phyloP scores from a whole-genome alignment of 2,113 vertebrate species.

The Ciconia maguari region DNA sequence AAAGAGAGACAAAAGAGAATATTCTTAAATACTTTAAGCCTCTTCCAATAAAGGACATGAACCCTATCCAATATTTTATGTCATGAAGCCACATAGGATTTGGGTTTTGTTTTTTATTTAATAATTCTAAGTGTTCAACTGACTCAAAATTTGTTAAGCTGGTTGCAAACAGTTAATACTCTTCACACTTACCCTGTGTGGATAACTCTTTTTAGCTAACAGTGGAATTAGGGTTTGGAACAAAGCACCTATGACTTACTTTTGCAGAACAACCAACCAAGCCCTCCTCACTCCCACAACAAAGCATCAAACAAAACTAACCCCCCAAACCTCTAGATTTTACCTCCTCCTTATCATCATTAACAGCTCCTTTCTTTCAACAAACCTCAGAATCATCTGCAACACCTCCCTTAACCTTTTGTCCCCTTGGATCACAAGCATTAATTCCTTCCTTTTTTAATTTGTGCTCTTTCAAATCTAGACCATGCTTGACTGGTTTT shows the following conservation, averaged over 20 bases:
- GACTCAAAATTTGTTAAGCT: neutral
- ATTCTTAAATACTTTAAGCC: neutral
- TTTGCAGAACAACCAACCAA: neutral
- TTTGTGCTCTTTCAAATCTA: conserved; percentile 3
- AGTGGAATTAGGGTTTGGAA: neutral
- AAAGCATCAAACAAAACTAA: neutral
- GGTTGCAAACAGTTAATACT: neutral
- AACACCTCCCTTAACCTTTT: neutral
- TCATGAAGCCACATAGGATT: neutral
- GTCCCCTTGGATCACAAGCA: neutral
- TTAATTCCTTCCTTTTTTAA: neutral
- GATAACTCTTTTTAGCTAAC: neutral
- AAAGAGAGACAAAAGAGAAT: neutral
- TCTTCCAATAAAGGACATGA: neutral
- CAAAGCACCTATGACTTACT: neutral
- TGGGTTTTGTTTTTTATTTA: neutral
- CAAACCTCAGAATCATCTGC: neutral
- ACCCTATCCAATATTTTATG: neutral
- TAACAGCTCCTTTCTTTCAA: neutral
- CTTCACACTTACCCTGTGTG: neutral
- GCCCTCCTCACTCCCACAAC: rapidly evolving
- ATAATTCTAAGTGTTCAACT: neutral
- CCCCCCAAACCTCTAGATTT: neutral
- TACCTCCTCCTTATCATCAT: neutral
- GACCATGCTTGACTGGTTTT: neutral